A percentile compares a stretch with the other conserved stretches of the same genome.
Conservation (phyloP, 2,113 vertebrate genomes). For the Diadophis punctatus region DNA sequence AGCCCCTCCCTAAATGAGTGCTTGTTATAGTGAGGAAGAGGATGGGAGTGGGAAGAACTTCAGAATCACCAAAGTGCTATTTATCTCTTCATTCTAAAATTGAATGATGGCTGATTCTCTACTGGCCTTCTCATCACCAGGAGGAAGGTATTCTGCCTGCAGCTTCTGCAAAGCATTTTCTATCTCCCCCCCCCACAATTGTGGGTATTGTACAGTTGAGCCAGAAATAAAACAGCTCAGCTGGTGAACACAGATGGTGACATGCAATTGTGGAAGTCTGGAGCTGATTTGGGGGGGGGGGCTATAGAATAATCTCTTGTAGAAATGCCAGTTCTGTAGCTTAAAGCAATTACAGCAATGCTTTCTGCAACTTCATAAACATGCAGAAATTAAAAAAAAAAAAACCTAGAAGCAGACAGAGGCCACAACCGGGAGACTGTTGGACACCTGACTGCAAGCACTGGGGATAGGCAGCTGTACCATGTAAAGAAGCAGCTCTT, state of each 20-base stretch:
- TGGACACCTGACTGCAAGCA: background rate
- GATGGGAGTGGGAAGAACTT: background rate
- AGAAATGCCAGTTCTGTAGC: background rate
- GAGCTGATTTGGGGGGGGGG: background rate
- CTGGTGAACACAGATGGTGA: background rate
- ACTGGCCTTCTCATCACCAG: background rate
- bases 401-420: background rate
- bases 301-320: background rate
- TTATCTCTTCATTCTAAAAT: background rate
- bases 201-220: background rate
- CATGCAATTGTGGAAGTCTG: background rate
- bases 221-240: background rate
- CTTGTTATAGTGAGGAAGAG: background rate
- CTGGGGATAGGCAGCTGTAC: background rate
- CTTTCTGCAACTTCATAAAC: background rate
- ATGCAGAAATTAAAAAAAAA: background rate
- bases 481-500: background rate
- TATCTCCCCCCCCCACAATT: background rate
- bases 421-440: background rate
- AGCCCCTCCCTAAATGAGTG: background rate
- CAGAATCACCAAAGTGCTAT: background rate
- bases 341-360: background rate
- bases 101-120: background rate
- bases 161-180: background rate
- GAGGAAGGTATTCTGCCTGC: background rate